Conservation (phyloP, 1,140 invertebrate genomes). For the Muscidifurax raptorellus region DNA sequence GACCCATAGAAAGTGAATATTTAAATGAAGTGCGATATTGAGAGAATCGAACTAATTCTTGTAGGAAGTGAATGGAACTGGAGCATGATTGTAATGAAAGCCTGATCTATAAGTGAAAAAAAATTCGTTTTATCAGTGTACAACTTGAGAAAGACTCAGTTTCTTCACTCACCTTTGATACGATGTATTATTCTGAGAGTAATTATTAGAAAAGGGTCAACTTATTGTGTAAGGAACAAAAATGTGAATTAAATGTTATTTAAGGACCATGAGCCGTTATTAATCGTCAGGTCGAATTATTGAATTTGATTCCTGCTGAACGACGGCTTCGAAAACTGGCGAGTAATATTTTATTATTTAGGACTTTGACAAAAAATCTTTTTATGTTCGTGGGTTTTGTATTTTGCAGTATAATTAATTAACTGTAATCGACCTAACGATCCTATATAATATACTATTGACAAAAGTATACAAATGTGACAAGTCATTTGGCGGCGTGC, state of each 20-base stretch:
- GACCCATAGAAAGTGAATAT: conserved; percentile 48
- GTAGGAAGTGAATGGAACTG: conserved; percentile 38
- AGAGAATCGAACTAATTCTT: conserved; percentile 35
- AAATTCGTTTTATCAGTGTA: conserved; percentile 49
- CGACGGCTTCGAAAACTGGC: conserved; percentile 33
- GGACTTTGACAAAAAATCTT: conserved; percentile 48
- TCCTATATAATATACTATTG: conserved; percentile 56
- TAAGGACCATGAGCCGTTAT: conserved; percentile 42
- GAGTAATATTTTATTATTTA: conserved; percentile 53
- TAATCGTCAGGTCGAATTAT: conserved; percentile 25
- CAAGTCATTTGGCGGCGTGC: conserved; percentile 32
- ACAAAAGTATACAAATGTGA: conserved; percentile 45
- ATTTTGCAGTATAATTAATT: conserved; percentile 55
- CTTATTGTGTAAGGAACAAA: conserved; percentile 48
- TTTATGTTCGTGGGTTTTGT: conserved; percentile 51
- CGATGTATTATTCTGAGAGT: conserved; percentile 51
- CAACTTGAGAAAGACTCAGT: conserved; percentile 38
- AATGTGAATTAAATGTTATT: conserved; percentile 54
- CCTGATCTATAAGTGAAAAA: conserved; percentile 46
- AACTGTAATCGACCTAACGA: conserved; percentile 55
- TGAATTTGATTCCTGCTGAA: conserved; percentile 32
- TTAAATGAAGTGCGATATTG: conserved; percentile 46
- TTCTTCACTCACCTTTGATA: conserved; percentile 49
- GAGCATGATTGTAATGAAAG: conserved; percentile 46
- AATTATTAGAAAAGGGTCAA: conserved; percentile 46